Percentiles rank a stretch among this genome's conserved stretches.
Conservation (phyloP, 2,888 invertebrate genomes). For the Hypolimnas misippus region DNA sequence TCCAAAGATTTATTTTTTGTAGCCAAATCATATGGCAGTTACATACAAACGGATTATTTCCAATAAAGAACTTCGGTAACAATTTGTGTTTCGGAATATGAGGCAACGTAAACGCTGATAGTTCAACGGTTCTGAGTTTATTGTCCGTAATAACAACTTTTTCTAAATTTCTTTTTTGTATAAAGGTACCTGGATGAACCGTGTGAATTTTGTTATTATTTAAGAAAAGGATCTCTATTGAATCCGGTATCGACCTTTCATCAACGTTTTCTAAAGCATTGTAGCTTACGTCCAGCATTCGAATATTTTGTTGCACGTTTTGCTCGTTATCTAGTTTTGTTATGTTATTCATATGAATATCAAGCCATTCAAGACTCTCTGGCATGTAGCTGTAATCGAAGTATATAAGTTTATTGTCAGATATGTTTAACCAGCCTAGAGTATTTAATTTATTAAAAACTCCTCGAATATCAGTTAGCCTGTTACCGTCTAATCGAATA, state of each 20-base stretch:
- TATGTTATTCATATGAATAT: constrained; percentile 91
- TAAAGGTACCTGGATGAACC: constrained; percentile 89
- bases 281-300: constrained; percentile 90
- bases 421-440: constrained; percentile 91
- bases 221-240: constrained; percentile 88
- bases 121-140: constrained; percentile 88
- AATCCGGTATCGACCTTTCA: constrained; percentile 89
- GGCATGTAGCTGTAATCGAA: constrained; percentile 93
- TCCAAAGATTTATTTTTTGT: constrained; percentile 89
- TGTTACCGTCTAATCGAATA: constrained; percentile 90
- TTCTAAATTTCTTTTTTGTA: constrained; percentile 88
- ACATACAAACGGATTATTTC: constrained; percentile 93
- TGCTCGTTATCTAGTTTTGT: constrained; percentile 89
- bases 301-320: constrained; percentile 86
- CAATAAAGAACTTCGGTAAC: constrained; percentile 90
- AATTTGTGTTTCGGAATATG: constrained; percentile 86
- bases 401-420: constrained; percentile 89
- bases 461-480: constrained; percentile 89
- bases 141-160: constrained; percentile 91
- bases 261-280: constrained; percentile 88
- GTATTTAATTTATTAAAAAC: constrained; percentile 89
- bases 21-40: constrained; percentile 95
- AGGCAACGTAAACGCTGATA: constrained; percentile 88
- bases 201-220: constrained; percentile 90
- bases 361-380: constrained; percentile 89